Conservation (phyloP, 2,113 vertebrate genomes). For the Tupaia chinensis region DNA sequence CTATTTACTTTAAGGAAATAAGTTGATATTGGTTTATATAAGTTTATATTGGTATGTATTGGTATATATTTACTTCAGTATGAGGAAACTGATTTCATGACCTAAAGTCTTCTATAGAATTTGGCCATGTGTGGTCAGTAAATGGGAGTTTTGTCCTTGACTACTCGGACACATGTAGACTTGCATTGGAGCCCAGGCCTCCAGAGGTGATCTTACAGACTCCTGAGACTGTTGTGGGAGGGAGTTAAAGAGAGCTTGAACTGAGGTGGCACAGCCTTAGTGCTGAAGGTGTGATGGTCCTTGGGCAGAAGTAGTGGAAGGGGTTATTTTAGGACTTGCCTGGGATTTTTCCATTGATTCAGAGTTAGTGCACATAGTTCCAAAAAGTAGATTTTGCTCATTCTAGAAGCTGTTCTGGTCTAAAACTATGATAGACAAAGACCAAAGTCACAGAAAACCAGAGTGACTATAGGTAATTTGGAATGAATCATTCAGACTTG, state of each 20-base stretch:
- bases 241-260: not conserved
- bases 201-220: not conserved
- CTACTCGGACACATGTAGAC: not conserved
- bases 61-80: not conserved
- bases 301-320: not conserved
- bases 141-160: not conserved
- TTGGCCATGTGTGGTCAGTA: not conserved
- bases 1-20: slow-evolving; percentile 40
- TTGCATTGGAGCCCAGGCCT: not conserved
- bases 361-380: not conserved
- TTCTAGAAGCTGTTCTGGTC: not conserved
- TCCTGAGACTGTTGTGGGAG: not conserved
- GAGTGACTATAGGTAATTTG: slow-evolving; percentile 12
- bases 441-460: slow-evolving; percentile 32
- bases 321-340: not conserved
- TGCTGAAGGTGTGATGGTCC: not conserved
- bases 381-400: not conserved
- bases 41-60: not conserved
- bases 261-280: not conserved
- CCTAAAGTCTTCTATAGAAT: slow-evolving; percentile 29
- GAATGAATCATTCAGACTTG: not conserved
- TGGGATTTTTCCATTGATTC: slow-evolving; percentile 4
- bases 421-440: not conserved
- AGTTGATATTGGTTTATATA: not conserved
- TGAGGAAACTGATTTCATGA: slow-evolving; percentile 1